These are phyloP conservation scores for Sebastes ruberrimus DNA, from an alignment of 2,797 vertebrate species.

Conservation along the genomic window DNA sequence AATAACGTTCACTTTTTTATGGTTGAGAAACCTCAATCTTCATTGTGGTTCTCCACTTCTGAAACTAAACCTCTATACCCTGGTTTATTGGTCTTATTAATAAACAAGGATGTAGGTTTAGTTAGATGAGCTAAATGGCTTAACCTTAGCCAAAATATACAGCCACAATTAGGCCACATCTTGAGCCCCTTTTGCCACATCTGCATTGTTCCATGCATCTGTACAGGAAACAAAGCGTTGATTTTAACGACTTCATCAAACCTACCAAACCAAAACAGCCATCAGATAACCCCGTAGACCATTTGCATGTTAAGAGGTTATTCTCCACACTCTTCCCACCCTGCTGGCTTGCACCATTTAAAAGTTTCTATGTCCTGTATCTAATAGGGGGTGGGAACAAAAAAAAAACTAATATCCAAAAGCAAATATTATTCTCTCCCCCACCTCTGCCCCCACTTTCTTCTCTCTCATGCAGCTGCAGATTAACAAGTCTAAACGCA, in stretches of 20 bases:
- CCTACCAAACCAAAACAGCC: slow-evolving; percentile 10
- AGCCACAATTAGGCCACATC: not conserved
- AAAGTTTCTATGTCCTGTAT: slow-evolving; percentile 74
- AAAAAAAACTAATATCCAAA: slow-evolving; percentile 79
- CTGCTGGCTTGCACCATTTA: slow-evolving; percentile 57
- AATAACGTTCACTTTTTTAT: too few species aligned
- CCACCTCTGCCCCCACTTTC: slow-evolving; percentile 40
- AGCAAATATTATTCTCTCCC: slow-evolving; percentile 76
- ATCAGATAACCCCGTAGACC: slow-evolving; percentile 58
- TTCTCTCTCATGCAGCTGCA: slow-evolving; percentile 66
- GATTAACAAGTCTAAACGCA: slow-evolving; percentile 85
- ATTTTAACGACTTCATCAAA: slow-evolving; percentile 26
- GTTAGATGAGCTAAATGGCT: not conserved
- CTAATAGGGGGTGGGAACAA: slow-evolving; percentile 27
- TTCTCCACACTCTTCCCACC: slow-evolving; percentile 33
- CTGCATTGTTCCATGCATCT: not conserved
- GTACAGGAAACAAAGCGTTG: not conserved
- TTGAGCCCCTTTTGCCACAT: not conserved
- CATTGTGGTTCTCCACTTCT: not conserved
- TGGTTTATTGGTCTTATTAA: not conserved
- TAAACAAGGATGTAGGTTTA: not conserved
- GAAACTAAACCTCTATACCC: not conserved
- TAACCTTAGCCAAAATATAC: not conserved
- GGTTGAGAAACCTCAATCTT: too few species aligned
- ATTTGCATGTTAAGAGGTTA: slow-evolving; percentile 73